Conservation (phyloP, 2,888 invertebrate genomes). For the Diarsia dahlii region DNA sequence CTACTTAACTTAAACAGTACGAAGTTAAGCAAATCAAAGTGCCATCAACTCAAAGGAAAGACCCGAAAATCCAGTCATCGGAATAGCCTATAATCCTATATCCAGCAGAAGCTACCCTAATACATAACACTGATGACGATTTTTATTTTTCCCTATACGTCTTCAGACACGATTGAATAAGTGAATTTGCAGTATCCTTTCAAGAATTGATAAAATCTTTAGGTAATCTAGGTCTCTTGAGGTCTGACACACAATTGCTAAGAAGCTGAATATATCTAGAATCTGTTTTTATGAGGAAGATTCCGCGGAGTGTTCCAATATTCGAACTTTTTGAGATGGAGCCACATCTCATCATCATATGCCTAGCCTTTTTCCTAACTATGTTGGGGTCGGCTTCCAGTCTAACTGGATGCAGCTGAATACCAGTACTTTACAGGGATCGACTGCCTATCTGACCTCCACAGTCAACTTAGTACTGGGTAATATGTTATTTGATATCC, state of each 20-base stretch:
- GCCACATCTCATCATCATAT: background rate
- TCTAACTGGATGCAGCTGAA: too few relatives aligned
- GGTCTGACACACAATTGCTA: background rate
- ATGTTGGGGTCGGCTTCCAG: too few relatives aligned
- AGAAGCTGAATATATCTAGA: background rate
- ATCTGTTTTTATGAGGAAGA: slow-evolving; percentile 14
- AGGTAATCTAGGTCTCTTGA: slow-evolving; percentile 6
- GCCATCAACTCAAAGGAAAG: background rate
- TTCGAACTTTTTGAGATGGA: background rate
- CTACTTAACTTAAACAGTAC: background rate
- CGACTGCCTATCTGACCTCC: too few relatives aligned
- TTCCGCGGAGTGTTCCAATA: background rate
- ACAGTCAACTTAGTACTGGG: too few relatives aligned
- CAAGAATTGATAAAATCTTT: slow-evolving; percentile 17
- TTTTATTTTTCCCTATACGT: background rate
- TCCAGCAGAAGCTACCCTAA: background rate
- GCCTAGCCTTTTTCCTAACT: too few relatives aligned
- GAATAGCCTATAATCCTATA: background rate
- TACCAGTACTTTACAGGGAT: too few relatives aligned
- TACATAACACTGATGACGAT: background rate
- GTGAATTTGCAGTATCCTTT: slow-evolving; percentile 36
- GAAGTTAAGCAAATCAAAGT: background rate
- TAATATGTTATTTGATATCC: too few relatives aligned
- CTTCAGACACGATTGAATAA: background rate
- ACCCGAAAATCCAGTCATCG: background rate